These are phyloP conservation scores for Pyralis farinalis DNA, from an alignment of 2,888 invertebrate species.

Conservation along the genomic window DNA sequence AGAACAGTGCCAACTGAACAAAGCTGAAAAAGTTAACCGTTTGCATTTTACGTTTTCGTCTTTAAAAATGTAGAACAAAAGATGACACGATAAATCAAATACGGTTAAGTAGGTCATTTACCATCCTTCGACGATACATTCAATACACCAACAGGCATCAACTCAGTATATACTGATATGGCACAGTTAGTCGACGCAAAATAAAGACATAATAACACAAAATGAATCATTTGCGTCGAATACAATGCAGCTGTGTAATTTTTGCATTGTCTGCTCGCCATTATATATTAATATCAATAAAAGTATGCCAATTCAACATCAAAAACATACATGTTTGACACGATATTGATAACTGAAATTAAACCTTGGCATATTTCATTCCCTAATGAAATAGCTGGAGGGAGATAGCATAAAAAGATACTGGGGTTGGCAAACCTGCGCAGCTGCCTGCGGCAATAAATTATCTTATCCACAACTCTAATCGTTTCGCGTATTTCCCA, in stretches of 20 bases:
- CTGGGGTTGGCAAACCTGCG: constrained; percentile 30
- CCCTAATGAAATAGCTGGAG: neutral
- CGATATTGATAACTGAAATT: too few species aligned
- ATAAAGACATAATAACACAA: constrained; percentile 20
- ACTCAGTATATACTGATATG: constrained; percentile 17
- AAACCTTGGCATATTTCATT: too few species aligned
- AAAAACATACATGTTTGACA: neutral
- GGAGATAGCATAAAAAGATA: constrained; percentile 1
- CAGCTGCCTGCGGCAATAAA: constrained; percentile 42
- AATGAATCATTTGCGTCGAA: constrained; percentile 19
- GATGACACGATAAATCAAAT: constrained; percentile 21
- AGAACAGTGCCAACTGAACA: constrained; percentile 5
- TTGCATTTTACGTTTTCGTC: neutral
- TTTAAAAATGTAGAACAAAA: constrained; percentile 16
- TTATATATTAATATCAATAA: neutral
- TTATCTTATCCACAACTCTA: constrained; percentile 38
- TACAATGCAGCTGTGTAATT: constrained; percentile 4
- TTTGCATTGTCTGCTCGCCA: neutral
- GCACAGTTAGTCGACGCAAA: constrained; percentile 19
- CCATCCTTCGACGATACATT: constrained; percentile 19
- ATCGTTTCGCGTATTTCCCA: constrained; percentile 40
- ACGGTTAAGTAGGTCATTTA: constrained; percentile 38
- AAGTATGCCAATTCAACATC: constrained; percentile 5
- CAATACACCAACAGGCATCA: constrained; percentile 30
- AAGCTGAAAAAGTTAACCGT: neutral